Base-by-base conservation (phyloP, 2,888 invertebrate species). In the Carpatolechia fugitivella region DNA sequence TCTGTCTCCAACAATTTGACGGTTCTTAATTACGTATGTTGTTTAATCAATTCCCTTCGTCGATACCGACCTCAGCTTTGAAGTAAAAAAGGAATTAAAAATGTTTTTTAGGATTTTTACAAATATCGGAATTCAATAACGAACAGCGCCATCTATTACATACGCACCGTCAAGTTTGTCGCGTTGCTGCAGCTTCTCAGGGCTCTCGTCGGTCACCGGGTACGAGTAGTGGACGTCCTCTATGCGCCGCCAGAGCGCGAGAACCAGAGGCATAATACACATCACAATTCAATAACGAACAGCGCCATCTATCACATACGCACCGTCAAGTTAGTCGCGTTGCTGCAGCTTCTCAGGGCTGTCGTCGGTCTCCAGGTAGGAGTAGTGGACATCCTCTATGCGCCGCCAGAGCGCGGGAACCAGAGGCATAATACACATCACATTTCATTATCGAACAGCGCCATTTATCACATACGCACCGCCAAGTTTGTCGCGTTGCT, bases 321-420 rank as follows among this genome's bases (percentile, higher is more conserved):
- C 13, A 18, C 95, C 94, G 92, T 96, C 95, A 24, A 96, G 82
- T 78, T 95, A 95, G 62, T 93, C 93, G 68, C 95, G 92, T 70
- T 94, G 94, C 60, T 94, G 93, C 52, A 96, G 82, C 76, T 96
- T 96, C 65, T 94, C 92, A 11, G 94, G 93, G 72, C 94, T 94
- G 72, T 96, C 96, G 68, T 96, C 96, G 24, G 94, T 94, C 74
- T 95, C 94, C 57, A 96, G 89, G 84, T 95, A 97, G 64, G 92
- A 93, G 83, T 95, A 93, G 86, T 96, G 96, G 51, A 94, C 92
- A 62, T 93, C 91, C 69, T 95, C 93, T 69, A 97, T 94, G 74
- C 94, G 93, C 61, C 92, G 90, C 92, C 94, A 95, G 64, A 96
- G 85, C 69, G 93, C 93, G 60, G 91, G 91, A 73, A 94, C n/a